These are phyloP conservation scores for Malaclemys terrapin DNA, from an alignment of 2,113 vertebrate genomes.

Conservation along the genomic window DNA sequence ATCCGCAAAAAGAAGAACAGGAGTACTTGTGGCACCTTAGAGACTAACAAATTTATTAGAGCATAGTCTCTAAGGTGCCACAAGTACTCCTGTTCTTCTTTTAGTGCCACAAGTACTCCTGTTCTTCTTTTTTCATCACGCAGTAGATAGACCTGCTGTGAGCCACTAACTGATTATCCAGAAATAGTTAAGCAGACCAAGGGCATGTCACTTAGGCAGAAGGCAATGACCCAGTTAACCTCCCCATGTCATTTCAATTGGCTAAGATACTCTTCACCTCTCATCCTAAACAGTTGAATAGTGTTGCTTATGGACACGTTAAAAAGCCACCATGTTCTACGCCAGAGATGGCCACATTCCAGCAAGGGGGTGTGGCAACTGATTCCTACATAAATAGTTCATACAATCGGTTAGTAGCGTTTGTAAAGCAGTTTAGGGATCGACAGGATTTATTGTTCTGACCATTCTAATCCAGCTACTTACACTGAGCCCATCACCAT, in stretches of 20 bases:
- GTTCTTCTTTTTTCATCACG: not conserved
- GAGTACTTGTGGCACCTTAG: too few species aligned
- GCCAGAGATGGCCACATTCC: fast-evolving
- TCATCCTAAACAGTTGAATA: fast-evolving
- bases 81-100: too few species aligned
- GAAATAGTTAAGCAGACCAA: not conserved
- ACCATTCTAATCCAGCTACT: not conserved
- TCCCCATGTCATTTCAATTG: fast-evolving
- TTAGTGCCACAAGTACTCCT: too few species aligned
- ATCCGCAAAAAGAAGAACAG: too few species aligned
- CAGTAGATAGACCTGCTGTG: not conserved
- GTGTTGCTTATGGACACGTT: fast-evolving
- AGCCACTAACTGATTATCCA: fast-evolving
- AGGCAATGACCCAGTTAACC: fast-evolving
- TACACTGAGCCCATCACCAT: not conserved
- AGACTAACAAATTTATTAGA: too few species aligned
- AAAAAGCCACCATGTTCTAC: fast-evolving
- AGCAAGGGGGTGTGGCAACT: not conserved
- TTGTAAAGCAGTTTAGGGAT: not conserved
- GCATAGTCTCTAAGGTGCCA: too few species aligned
- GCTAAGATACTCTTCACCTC: not conserved
- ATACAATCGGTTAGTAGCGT: not conserved
- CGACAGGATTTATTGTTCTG: not conserved
- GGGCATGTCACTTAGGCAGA: fast-evolving
- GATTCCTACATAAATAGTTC: not conserved